These are phyloP conservation scores for Neopelma chrysocephalum DNA, from an alignment of 2,797 vertebrate species.

Conservation along the genomic window DNA sequence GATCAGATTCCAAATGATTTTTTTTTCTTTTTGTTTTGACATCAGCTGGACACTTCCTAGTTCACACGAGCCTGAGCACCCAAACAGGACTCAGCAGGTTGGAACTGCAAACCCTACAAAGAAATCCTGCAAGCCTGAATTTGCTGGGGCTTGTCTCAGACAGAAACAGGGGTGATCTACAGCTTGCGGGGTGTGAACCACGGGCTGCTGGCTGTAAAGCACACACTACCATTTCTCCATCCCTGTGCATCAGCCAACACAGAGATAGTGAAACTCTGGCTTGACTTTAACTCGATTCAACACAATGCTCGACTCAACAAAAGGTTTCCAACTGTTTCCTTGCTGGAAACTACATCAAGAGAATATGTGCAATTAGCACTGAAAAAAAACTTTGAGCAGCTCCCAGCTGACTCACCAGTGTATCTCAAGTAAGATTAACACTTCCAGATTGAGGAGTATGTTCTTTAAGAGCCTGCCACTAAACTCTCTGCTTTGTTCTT, in stretches of 20 bases:
- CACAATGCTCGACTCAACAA: background rate
- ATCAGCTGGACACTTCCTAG: slow-evolving; percentile 17
- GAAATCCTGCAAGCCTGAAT: slow-evolving; percentile 19
- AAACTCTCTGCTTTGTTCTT: background rate
- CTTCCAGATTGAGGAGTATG: background rate
- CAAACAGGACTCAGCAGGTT: slow-evolving; percentile 2
- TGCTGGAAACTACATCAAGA: background rate
- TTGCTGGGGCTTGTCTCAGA: slow-evolving; percentile 31
- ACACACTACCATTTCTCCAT: background rate
- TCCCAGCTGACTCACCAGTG: background rate
- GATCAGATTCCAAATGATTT: background rate
- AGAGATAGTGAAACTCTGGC: background rate
- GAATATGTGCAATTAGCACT: background rate
- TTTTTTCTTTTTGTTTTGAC: slow-evolving; percentile 4
- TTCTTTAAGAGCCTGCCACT: background rate
- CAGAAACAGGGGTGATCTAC: background rate
- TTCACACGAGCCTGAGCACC: slow-evolving; percentile 8
- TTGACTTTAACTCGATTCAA: background rate
- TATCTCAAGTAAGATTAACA: background rate
- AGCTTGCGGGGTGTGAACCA: slow-evolving; percentile 10
- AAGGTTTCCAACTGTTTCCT: background rate
- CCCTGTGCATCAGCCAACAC: background rate
- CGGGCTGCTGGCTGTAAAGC: background rate
- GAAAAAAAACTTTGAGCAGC: background rate
- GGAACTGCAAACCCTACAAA: background rate